Evolutionary conservation across 2,888 invertebrate genomes (phyloP).

Genomic region (Petrolisthes cinctipes): DNA sequence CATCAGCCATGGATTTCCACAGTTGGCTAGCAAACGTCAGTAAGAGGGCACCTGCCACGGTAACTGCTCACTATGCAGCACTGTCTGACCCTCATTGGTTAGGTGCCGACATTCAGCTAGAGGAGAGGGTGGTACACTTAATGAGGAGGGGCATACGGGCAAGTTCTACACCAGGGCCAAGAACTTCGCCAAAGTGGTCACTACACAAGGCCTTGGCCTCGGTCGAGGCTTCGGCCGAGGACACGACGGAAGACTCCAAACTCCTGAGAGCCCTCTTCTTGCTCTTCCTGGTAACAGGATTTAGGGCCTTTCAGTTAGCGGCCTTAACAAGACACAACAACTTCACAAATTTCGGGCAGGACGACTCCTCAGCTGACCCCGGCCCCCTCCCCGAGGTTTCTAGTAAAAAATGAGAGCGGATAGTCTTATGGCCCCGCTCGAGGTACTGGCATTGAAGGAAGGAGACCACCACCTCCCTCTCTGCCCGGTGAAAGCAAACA

Average conservation of each 20-base stretch:
- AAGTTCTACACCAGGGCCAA: background rate
- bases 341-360: background rate
- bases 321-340: background rate
- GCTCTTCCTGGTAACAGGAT: background rate
- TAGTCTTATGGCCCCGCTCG: background rate
- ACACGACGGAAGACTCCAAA: background rate
- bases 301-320: background rate
- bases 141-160: background rate
- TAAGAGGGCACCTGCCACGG: background rate
- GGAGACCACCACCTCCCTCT: background rate
- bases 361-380: background rate
- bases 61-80: background rate
- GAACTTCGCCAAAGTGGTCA: background rate
- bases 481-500: background rate
- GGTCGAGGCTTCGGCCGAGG: background rate
- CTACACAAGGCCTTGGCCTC: background rate
- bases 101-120: background rate
- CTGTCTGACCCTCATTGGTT: background rate
- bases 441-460: too few species aligned
- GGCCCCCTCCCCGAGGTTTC: slow-evolving; percentile 1
- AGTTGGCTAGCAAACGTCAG: background rate
- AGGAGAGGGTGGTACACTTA: slow-evolving; percentile 3
- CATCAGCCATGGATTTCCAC: background rate
- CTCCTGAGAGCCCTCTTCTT: background rate
- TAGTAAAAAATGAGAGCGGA: slow-evolving; percentile 1